Conservation (phyloP, 1,140 invertebrate genomes). For the Diabrotica virgifera region DNA sequence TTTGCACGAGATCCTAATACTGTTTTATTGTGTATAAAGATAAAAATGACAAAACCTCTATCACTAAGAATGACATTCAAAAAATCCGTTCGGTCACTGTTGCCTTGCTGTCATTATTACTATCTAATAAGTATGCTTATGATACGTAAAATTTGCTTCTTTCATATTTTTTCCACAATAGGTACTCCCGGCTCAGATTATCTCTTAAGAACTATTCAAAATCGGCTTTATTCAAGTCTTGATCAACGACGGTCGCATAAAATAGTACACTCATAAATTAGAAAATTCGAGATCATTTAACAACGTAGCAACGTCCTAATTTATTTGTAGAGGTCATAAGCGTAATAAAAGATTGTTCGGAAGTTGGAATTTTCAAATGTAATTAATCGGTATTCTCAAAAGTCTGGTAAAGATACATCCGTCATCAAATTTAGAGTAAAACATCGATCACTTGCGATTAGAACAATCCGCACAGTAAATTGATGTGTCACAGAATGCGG, state of each 20-base stretch:
- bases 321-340: background rate
- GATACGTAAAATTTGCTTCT: constrained; percentile 1
- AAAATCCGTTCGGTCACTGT: background rate
- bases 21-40: background rate
- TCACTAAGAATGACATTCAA: background rate
- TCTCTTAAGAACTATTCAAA: background rate
- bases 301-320: background rate
- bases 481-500: too few relatives aligned
- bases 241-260: background rate
- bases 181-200: background rate
- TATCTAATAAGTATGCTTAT: constrained; percentile 3
- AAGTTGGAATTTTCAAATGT: too few relatives aligned
- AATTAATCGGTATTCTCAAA: too few relatives aligned
- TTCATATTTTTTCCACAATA: background rate
- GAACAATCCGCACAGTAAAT: too few relatives aligned
- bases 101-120: background rate
- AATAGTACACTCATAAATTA: background rate
- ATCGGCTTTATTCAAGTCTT: background rate
- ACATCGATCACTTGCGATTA: too few relatives aligned
- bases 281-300: background rate
- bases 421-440: too few relatives aligned
- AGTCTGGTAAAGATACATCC: too few relatives aligned
- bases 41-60: background rate
- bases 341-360: background rate
- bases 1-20: too few relatives aligned